Conservation (phyloP, 1,140 invertebrate species). For the Paraescarpia echinospica region DNA sequence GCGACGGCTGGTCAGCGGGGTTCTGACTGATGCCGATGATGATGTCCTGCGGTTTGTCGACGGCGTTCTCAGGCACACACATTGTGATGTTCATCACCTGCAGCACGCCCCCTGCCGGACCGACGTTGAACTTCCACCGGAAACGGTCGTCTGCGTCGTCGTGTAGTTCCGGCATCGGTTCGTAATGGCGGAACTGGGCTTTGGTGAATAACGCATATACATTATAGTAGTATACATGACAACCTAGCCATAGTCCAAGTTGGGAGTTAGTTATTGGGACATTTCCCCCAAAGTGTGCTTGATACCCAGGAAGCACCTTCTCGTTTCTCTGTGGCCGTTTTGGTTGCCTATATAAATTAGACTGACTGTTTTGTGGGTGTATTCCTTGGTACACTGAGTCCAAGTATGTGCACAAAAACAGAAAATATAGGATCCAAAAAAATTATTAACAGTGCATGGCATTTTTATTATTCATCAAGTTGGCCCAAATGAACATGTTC, state of each 20-base stretch:
- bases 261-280: neutral
- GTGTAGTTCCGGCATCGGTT: neutral
- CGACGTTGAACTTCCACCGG: neutral
- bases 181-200: neutral
- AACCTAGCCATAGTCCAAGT: neutral
- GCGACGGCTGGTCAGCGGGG: neutral
- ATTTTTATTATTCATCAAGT: too few relatives aligned
- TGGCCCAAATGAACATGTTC: too few relatives aligned
- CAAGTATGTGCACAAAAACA: too few relatives aligned
- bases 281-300: too few relatives aligned
- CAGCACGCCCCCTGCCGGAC: neutral
- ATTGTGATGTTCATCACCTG: neutral
- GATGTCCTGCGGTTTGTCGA: neutral
- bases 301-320: too few relatives aligned
- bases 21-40: neutral
- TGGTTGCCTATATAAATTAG: too few relatives aligned
- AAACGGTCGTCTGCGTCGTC: neutral
- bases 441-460: too few relatives aligned
- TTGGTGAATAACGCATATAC: neutral
- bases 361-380: too few relatives aligned
- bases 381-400: too few relatives aligned
- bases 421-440: too few relatives aligned
- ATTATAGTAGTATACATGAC: too few relatives aligned
- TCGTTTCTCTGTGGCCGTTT: too few relatives aligned
- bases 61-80: neutral